Evolutionary conservation across 2,113 vertebrate genomes (phyloP).

Genomic region (Chiloscyllium plagiosum): DNA sequence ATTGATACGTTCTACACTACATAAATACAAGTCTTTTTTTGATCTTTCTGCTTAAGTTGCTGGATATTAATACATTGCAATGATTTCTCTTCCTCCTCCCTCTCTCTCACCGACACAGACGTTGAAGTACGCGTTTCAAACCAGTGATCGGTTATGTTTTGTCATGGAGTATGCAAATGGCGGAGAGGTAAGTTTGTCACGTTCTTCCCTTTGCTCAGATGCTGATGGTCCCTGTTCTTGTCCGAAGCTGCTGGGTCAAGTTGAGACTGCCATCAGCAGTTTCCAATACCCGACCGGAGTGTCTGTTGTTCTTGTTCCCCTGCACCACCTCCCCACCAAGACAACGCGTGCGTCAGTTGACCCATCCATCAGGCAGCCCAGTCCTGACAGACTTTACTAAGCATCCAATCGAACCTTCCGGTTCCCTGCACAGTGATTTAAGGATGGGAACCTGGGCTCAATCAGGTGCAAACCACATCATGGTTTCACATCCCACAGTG

Average conservation of each 20-base stretch:
- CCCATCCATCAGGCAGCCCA: not conserved
- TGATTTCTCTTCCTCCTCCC: not conserved
- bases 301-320: not conserved
- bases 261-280: too few relatives aligned
- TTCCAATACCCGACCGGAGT: not conserved
- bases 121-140: slow-evolving; percentile 92
- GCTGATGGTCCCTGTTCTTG: not conserved
- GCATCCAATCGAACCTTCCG: not conserved
- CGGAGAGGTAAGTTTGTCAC: slow-evolving; percentile 68
- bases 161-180: slow-evolving; percentile 97
- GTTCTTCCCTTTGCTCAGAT: too few relatives aligned
- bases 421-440: not conserved
- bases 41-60: not conserved
- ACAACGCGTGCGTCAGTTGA: not conserved
- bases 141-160: slow-evolving; percentile 85
- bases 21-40: not conserved
- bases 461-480: not conserved
- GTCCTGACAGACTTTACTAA: not conserved
- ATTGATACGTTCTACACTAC: too few relatives aligned
- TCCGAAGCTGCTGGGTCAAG: not conserved
- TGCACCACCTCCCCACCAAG: too few relatives aligned
- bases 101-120: slow-evolving; percentile 56
- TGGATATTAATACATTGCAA: not conserved
- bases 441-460: not conserved
- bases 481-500: not conserved